Conservation (phyloP, 1,140 invertebrate species). For the Drosophila suzukii region DNA sequence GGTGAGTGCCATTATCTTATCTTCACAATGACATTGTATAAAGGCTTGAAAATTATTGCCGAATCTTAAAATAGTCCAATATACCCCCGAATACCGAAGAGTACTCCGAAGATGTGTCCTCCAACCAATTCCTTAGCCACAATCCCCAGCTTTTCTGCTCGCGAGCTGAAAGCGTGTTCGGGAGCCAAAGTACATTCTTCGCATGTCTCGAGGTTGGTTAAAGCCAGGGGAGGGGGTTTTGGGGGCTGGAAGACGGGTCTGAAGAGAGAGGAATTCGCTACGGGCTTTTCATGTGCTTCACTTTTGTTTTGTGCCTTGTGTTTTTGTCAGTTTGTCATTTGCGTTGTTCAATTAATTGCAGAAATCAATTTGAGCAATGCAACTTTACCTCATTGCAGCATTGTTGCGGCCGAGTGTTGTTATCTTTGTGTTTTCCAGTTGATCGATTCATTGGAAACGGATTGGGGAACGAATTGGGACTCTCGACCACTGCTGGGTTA, state of each 20-base stretch:
- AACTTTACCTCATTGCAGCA: conserved; percentile 75
- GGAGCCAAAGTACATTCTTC: conserved; percentile 67
- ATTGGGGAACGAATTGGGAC: conserved; percentile 71
- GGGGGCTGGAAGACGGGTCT: background rate
- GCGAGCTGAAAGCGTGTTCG: conserved; percentile 70
- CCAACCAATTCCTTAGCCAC: conserved; percentile 1
- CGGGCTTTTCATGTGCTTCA: conserved; percentile 16
- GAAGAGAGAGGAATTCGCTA: conserved; percentile 18
- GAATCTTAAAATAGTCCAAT: background rate
- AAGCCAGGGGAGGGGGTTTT: background rate
- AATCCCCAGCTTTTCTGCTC: conserved; percentile 24
- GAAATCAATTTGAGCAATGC: conserved; percentile 84
- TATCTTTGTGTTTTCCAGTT: conserved; percentile 27
- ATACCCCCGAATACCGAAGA: conserved; percentile 21
- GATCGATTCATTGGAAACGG: conserved; percentile 80
- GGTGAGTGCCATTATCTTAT: background rate
- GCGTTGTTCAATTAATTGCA: conserved; percentile 84
- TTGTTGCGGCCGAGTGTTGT: conserved; percentile 37
- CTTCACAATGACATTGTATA: background rate
- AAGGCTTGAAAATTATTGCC: background rate
- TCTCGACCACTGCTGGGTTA: conserved; percentile 56
- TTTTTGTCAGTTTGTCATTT: conserved; percentile 76
- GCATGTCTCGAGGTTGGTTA: conserved; percentile 50
- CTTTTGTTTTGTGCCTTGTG: conserved; percentile 16
- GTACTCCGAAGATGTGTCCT: conserved; percentile 10